Conservation (phyloP, 1,140 invertebrate species). For the Drosophila ercepeae region DNA sequence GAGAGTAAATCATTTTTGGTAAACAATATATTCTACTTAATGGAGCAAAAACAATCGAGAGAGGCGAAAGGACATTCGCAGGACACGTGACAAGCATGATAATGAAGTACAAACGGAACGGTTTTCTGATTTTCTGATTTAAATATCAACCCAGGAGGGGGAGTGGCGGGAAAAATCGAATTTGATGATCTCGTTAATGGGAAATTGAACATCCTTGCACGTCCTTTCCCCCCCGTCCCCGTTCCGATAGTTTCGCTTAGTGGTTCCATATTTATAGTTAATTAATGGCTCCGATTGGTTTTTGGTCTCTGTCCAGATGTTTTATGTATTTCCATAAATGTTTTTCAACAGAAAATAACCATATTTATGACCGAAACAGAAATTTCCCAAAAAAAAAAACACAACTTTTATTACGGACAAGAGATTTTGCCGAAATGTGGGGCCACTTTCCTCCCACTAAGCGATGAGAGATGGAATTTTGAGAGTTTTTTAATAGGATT, state of each 20-base stretch:
- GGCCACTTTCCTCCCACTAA: background rate
- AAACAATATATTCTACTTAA: background rate
- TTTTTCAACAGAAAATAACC: constrained; percentile 16
- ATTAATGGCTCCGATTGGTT: constrained; percentile 48
- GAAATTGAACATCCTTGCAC: constrained; percentile 51
- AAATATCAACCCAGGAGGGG: constrained; percentile 25
- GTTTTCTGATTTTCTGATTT: constrained; percentile 15
- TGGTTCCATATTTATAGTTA: constrained; percentile 51
- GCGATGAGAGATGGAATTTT: background rate
- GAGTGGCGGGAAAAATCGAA: constrained; percentile 33
- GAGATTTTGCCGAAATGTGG: background rate
- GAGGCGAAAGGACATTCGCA: constrained; percentile 18
- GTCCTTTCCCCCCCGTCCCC: constrained; percentile 24
- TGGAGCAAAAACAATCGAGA: background rate
- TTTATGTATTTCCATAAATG: constrained; percentile 56
- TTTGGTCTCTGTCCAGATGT: constrained; percentile 34
- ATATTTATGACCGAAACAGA: constrained; percentile 10
- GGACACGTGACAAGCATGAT: constrained; percentile 49
- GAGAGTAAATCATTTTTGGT: no score
- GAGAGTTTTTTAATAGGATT: background rate
- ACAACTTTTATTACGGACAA: constrained; percentile 6
- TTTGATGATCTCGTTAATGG: constrained; percentile 63
- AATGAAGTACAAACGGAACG: constrained; percentile 25
- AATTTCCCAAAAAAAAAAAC: background rate
- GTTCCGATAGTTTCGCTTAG: constrained; percentile 12